These are phyloP conservation scores for Tetrax tetrax DNA, from an alignment of 2,113 vertebrate species.

Conservation along the genomic window DNA sequence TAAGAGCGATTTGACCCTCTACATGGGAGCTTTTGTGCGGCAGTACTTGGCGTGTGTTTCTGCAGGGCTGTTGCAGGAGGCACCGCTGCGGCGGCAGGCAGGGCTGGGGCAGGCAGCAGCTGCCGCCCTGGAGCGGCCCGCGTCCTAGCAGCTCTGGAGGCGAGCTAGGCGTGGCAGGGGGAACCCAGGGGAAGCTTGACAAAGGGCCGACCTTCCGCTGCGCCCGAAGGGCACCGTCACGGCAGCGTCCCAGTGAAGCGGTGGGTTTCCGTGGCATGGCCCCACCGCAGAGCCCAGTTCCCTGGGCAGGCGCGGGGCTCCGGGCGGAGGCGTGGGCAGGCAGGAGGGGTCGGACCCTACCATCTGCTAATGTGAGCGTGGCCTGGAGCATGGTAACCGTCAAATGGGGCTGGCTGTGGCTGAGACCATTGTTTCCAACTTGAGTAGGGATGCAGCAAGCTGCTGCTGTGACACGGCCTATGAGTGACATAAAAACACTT, in stretches of 20 bases:
- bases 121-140: neutral
- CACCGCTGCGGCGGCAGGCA: neutral
- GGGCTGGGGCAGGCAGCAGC: neutral
- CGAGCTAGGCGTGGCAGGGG: neutral
- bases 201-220: neutral
- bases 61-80: neutral
- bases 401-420: neutral
- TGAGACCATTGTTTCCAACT: neutral
- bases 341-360: neutral
- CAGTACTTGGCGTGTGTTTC: neutral
- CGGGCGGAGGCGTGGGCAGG: neutral
- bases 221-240: rapidly evolving
- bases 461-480: neutral
- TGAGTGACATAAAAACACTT: neutral
- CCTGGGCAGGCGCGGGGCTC: neutral
- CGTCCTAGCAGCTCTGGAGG: rapidly evolving
- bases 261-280: neutral
- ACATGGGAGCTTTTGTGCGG: neutral
- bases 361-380: rapidly evolving
- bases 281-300: neutral
- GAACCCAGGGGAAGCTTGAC: neutral
- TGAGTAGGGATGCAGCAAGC: neutral
- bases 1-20: neutral
- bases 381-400: rapidly evolving
- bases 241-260: rapidly evolving